Percentiles rank a stretch among this genome's conserved stretches.
phyloP scores from a whole-genome alignment of 2,888 invertebrate genomes.

The Isotomurus palustris region DNA sequence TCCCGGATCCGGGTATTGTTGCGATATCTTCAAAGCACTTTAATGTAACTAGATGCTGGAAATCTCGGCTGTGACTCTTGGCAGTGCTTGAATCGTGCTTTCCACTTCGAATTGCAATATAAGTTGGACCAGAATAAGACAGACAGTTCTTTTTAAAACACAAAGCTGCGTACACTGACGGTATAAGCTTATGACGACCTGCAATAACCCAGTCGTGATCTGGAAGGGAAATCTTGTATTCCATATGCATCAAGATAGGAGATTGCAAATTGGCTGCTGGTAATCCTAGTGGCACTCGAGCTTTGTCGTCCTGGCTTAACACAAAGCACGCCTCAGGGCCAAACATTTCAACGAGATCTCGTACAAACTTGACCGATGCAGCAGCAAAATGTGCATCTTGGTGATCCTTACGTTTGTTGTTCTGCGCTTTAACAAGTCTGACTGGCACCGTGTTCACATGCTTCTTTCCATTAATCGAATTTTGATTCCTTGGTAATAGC shows the following conservation, averaged over 20 bases:
- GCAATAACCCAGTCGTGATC: slow-evolving; percentile 49
- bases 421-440: slow-evolving; percentile 19
- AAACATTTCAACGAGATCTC: slow-evolving; percentile 45
- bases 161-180: slow-evolving; percentile 47
- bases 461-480: slow-evolving; percentile 22
- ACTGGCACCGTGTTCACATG: slow-evolving; percentile 36
- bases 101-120: slow-evolving; percentile 48
- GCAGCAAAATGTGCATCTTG: slow-evolving; percentile 46
- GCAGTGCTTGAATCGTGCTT: slow-evolving; percentile 47
- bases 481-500: slow-evolving; percentile 20
- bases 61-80: slow-evolving; percentile 46
- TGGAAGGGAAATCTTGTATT: slow-evolving; percentile 45
- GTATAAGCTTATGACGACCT: slow-evolving; percentile 47
- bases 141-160: slow-evolving; percentile 31
- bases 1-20: slow-evolving; percentile 22
- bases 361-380: slow-evolving; percentile 43
- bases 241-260: slow-evolving; percentile 47
- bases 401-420: slow-evolving; percentile 42
- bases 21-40: slow-evolving; percentile 43
- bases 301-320: slow-evolving; percentile 35
- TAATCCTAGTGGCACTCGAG: slow-evolving; percentile 49
- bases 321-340: slow-evolving; percentile 34
- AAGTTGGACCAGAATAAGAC: slow-evolving; percentile 50
- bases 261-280: slow-evolving; percentile 50
- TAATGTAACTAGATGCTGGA: slow-evolving; percentile 41